Evolutionary conservation across 1,140 invertebrate species (phyloP).

Genomic region (Doryteuthis pealeii): DNA sequence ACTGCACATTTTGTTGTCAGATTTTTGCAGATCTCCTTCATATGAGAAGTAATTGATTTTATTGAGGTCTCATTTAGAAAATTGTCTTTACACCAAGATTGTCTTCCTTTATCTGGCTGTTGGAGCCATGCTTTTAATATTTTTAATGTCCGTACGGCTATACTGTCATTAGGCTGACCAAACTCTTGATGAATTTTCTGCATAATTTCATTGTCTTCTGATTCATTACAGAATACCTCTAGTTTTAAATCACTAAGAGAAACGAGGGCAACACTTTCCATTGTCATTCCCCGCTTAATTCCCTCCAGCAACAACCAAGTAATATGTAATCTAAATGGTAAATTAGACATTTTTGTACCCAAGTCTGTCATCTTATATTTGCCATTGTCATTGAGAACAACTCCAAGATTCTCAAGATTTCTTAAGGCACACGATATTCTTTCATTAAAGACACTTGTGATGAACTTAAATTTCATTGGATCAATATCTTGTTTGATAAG

Average conservation of each 20-base stretch:
- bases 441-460: slow-evolving; percentile 35
- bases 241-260: slow-evolving; percentile 30
- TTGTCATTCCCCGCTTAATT: slow-evolving; percentile 64
- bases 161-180: too few relatives aligned
- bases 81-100: too few relatives aligned
- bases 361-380: slow-evolving; percentile 37
- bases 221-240: slow-evolving; percentile 30
- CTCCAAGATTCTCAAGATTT: slow-evolving; percentile 39
- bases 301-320: slow-evolving; percentile 36
- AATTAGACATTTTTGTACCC: slow-evolving; percentile 47
- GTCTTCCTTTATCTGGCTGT: too few relatives aligned
- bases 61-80: too few relatives aligned
- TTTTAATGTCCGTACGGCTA: too few relatives aligned
- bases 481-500: slow-evolving; percentile 43
- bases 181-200: too few relatives aligned
- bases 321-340: slow-evolving; percentile 47
- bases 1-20: too few relatives aligned
- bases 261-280: slow-evolving; percentile 56
- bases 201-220: too few relatives aligned
- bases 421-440: slow-evolving; percentile 38
- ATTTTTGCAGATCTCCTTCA: too few relatives aligned
- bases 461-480: slow-evolving; percentile 47
- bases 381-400: slow-evolving; percentile 31
- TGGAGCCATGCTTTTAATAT: too few relatives aligned
- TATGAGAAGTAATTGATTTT: too few relatives aligned